Evolutionary conservation across 2,113 vertebrate genomes (phyloP).

Genomic region (Macquaria australasica): DNA sequence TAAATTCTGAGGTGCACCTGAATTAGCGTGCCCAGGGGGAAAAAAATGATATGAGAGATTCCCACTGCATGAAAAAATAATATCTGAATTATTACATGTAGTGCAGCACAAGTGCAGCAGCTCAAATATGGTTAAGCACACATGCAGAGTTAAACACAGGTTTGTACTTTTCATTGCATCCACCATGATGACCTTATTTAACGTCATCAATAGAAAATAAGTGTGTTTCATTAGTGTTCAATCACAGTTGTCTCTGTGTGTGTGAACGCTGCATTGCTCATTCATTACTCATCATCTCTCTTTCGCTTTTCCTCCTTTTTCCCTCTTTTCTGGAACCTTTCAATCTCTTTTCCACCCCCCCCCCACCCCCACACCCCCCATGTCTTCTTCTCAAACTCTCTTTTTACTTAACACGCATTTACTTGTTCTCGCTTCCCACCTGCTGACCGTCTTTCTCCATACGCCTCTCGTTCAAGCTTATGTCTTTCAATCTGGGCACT

Average conservation of each 20-base stretch:
- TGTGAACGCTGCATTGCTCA: conserved; percentile 21
- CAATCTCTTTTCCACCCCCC: background rate
- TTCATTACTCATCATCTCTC: conserved; percentile 32
- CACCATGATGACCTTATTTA: conserved; percentile 28
- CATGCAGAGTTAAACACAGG: conserved; percentile 1
- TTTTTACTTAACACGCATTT: conserved; percentile 13
- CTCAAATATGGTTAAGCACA: background rate
- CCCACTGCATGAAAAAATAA: background rate
- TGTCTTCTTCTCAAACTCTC: conserved; percentile 18
- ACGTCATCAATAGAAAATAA: conserved; percentile 8
- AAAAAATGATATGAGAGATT: background rate
- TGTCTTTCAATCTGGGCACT: background rate
- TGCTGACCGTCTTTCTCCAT: conserved; percentile 24
- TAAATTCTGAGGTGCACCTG: background rate
- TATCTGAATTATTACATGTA: conserved; percentile 11
- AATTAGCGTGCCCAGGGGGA: background rate
- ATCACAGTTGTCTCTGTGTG: conserved; percentile 23
- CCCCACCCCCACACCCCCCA: too few relatives aligned
- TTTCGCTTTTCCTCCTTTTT: background rate
- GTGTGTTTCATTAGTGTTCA: conserved; percentile 21
- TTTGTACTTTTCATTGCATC: conserved; percentile 10
- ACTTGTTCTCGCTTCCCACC: conserved; percentile 24
- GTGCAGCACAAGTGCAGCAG: background rate
- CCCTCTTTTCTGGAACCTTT: conserved; percentile 17
- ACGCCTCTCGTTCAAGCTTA: too few relatives aligned